A percentile compares a stretch with the other conserved stretches of the same genome.
Conservation (phyloP, 2,113 vertebrate species). For the Chamaea fasciata region DNA sequence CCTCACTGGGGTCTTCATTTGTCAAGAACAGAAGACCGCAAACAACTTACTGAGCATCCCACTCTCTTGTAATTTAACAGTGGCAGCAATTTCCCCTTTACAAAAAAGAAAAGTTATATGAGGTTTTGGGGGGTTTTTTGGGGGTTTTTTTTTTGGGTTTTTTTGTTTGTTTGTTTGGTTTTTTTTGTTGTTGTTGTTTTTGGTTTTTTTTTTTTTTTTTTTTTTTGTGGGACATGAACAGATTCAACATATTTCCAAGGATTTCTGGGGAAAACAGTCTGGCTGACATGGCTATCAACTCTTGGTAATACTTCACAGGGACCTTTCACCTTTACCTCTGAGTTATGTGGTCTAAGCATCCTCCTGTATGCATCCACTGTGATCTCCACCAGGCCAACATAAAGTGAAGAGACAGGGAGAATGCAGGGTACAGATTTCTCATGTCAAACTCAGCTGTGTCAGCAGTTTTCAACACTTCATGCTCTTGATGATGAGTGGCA, state of each 20-base stretch:
- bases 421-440: not conserved
- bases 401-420: not conserved
- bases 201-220: too few relatives aligned
- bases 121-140: too few relatives aligned
- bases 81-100: not conserved
- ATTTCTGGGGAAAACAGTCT: not conserved
- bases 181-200: not conserved
- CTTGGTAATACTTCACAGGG: not conserved
- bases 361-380: not conserved
- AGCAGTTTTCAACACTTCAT: not conserved
- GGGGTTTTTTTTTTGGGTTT: too few relatives aligned
- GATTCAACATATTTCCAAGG: not conserved
- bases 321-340: not conserved
- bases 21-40: not conserved
- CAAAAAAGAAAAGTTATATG: not conserved
- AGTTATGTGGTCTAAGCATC: not conserved
- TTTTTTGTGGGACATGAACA: not conserved
- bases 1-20: not conserved
- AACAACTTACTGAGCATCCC: not conserved
- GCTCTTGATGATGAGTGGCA: not conserved
- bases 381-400: not conserved
- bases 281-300: not conserved
- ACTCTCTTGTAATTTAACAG: not conserved
- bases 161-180: too few relatives aligned
- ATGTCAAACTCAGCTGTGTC: not conserved